phyloP scores from a whole-genome alignment of 2,797 vertebrate species.

The Urosaurus nigricauda region DNA sequence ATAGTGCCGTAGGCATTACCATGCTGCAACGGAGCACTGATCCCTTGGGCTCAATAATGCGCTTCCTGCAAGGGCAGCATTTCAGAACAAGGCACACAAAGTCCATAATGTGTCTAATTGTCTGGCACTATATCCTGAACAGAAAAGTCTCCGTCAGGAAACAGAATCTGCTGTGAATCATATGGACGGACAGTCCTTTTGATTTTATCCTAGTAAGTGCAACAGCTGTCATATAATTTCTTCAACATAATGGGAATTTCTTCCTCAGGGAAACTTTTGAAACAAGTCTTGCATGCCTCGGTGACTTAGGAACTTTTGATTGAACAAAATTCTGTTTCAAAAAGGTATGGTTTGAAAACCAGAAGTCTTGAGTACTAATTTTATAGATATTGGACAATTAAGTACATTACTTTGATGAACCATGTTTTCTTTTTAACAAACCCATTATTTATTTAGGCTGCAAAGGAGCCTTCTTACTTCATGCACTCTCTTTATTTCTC shows the following conservation, averaged over 20 bases:
- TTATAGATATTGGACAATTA: background rate
- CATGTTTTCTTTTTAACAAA: background rate
- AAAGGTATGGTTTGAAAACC: background rate
- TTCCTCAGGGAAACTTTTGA: background rate
- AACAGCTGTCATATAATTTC: background rate
- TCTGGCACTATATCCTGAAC: conserved; percentile 5
- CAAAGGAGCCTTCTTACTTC: background rate
- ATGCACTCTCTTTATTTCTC: background rate
- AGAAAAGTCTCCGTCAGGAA: background rate
- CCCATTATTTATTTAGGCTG: background rate
- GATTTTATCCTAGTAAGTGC: conserved; percentile 7
- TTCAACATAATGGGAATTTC: background rate
- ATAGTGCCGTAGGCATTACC: conserved; percentile 40
- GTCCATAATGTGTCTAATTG: conserved; percentile 23
- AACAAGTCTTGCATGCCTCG: background rate
- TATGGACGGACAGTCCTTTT: conserved; percentile 5
- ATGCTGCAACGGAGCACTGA: conserved; percentile 52
- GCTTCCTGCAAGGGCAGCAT: conserved; percentile 50
- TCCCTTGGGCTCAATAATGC: conserved; percentile 61
- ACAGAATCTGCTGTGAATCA: background rate
- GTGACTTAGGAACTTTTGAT: background rate
- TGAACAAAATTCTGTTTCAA: background rate
- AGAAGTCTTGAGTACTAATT: background rate
- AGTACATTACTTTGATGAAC: background rate
- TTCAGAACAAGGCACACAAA: conserved; percentile 40